Conservation (phyloP, 2,113 vertebrate genomes). For the Globicephala melas region DNA sequence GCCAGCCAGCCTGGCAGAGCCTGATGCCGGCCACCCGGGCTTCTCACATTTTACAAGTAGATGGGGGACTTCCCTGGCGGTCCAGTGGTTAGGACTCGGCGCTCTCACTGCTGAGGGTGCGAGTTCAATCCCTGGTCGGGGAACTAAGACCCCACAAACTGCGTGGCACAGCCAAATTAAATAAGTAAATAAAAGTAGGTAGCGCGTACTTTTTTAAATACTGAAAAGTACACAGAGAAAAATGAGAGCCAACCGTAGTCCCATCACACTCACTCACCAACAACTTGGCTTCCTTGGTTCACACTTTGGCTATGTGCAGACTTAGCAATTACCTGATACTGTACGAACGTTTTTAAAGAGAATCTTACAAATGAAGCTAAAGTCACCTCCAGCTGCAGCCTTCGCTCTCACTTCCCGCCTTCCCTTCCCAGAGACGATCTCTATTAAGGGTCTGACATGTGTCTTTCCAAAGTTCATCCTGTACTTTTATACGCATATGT, state of each 20-base stretch:
- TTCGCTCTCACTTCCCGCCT: not conserved
- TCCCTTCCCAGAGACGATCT: not conserved
- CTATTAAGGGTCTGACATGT: not conserved
- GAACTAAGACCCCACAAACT: too few species aligned
- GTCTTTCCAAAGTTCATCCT: not conserved
- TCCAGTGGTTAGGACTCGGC: too few species aligned
- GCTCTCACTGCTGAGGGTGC: too few species aligned
- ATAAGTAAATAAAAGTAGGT: too few species aligned
- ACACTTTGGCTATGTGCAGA: not conserved
- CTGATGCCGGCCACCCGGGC: fast-evolving
- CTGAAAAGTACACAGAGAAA: not conserved
- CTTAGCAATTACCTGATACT: not conserved
- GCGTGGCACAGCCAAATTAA: too few species aligned
- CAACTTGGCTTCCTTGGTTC: not conserved
- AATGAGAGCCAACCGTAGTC: not conserved
- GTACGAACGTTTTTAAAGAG: not conserved
- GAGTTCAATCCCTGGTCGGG: too few species aligned
- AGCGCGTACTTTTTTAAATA: not conserved
- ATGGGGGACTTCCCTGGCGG: too few species aligned
- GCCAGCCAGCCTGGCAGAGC: not conserved
- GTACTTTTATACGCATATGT: not conserved
- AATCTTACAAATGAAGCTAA: not conserved
- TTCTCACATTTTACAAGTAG: not conserved
- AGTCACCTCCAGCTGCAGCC: too few species aligned
- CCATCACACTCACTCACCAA: fast-evolving